phyloP scores from a whole-genome alignment of 2,888 invertebrate species.

The Drosophila siamana region DNA sequence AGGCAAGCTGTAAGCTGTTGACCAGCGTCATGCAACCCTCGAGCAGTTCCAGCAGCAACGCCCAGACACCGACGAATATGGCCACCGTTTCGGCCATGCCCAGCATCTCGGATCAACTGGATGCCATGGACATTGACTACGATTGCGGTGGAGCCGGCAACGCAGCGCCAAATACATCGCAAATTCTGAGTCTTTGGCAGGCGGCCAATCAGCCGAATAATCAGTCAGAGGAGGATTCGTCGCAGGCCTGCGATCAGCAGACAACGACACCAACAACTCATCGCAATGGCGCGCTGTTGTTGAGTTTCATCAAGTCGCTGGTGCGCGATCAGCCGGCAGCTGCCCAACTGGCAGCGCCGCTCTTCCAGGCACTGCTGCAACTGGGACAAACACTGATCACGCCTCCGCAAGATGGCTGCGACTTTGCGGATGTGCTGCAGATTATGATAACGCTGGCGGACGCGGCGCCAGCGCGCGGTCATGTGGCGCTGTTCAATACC shows the following conservation, averaged over 20 bases:
- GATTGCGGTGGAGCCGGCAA: slow-evolving; percentile 79
- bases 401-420: slow-evolving; percentile 88
- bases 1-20: slow-evolving; percentile 63
- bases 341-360: slow-evolving; percentile 84
- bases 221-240: slow-evolving; percentile 85
- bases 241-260: slow-evolving; percentile 80
- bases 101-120: slow-evolving; percentile 85
- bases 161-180: slow-evolving; percentile 61
- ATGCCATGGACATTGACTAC: slow-evolving; percentile 86
- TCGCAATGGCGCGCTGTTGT: slow-evolving; percentile 90
- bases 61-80: slow-evolving; percentile 86
- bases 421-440: slow-evolving; percentile 91
- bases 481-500: slow-evolving; percentile 92
- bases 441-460: slow-evolving; percentile 94
- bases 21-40: slow-evolving; percentile 80
- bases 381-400: slow-evolving; percentile 89
- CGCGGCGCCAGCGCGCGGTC: slow-evolving; percentile 91
- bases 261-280: slow-evolving; percentile 25
- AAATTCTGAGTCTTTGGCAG: slow-evolving; percentile 83
- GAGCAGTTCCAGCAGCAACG: slow-evolving; percentile 86
- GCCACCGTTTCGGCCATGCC: slow-evolving; percentile 85
- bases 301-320: slow-evolving; percentile 90
- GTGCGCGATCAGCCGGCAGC: slow-evolving; percentile 88
- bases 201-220: slow-evolving; percentile 85
- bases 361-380: slow-evolving; percentile 91